Percentiles rank a stretch among this genome's conserved stretches.
Evolutionary conservation across 1,140 invertebrate genomes (phyloP).

Genomic region (Solenopsis invicta): DNA sequence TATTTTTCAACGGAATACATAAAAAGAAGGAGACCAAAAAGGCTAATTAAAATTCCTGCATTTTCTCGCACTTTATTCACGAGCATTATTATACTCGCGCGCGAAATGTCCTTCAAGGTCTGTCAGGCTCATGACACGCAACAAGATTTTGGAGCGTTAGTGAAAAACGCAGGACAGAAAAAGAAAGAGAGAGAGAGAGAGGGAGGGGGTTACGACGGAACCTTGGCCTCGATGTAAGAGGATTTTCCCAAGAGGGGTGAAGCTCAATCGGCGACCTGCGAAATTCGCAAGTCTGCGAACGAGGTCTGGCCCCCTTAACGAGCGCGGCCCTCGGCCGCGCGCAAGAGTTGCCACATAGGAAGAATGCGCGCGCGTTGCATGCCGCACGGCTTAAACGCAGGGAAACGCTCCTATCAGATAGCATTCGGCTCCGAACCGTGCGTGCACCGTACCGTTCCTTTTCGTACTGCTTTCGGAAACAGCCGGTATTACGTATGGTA

Average conservation of each 20-base stretch:
- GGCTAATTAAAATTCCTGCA: slow-evolving; percentile 46
- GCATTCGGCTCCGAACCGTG: slow-evolving; percentile 76
- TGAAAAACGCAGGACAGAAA: slow-evolving; percentile 17
- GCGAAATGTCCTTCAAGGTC: slow-evolving; percentile 51
- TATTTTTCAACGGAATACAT: slow-evolving; percentile 18
- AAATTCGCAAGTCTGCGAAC: slow-evolving; percentile 28
- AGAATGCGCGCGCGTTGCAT: slow-evolving; percentile 80
- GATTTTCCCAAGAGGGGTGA: slow-evolving; percentile 74
- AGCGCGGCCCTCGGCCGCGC: slow-evolving; percentile 41
- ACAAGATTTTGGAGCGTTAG: slow-evolving; percentile 50
- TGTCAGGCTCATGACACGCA: slow-evolving; percentile 37
- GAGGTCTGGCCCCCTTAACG: slow-evolving; percentile 65
- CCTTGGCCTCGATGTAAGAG: slow-evolving; percentile 70
- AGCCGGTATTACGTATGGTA: slow-evolving; percentile 81
- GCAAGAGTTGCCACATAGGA: slow-evolving; percentile 76
- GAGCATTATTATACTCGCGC: slow-evolving; percentile 2
- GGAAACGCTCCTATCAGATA: slow-evolving; percentile 83
- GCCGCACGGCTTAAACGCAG: slow-evolving; percentile 80
- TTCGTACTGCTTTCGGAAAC: slow-evolving; percentile 82
- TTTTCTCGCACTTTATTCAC: slow-evolving; percentile 37
- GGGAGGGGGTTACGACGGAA: slow-evolving; percentile 25
- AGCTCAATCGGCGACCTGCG: slow-evolving; percentile 69
- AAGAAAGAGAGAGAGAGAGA: slow-evolving; percentile 14
- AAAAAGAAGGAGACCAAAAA: slow-evolving; percentile 27
- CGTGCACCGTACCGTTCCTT: slow-evolving; percentile 71